Base-by-base conservation (phyloP, 1,140 invertebrate species). In the Schlechtendalia chinensis region DNA sequence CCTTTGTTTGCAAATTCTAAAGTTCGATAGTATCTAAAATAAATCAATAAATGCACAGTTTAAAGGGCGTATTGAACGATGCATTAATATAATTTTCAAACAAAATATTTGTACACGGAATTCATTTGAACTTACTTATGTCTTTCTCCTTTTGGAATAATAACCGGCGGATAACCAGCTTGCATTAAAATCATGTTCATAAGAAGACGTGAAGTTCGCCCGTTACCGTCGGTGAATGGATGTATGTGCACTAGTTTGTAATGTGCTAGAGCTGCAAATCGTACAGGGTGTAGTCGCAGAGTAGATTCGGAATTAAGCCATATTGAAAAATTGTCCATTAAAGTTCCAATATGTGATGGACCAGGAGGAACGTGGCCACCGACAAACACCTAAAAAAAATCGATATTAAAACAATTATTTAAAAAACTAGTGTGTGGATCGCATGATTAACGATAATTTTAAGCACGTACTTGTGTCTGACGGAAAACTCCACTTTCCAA, bases 101-200 rank as follows among this genome's bases (percentile, higher is more conserved):
- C 4, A 65, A 39, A 39, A 39, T 39, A 39, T 39, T 39, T 8
- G 8, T 39, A 39, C 32, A 8, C 3, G 3, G 8, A 39, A 39
- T 39, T 39, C 3, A 39, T 8, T 12, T 29, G 8, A 17, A 47
- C 59, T 84, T 82, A 85, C 83, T 81, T 83, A 24, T 87, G 85
- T 83, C 95, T 88, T 83, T 98, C 94, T 84, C 97, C 93, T 83
- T 98, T 97, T 75, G 93, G 90, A 77, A 99, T 94, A 71, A 98
- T 97, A 8, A 98, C 95, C 0, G 97, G 96, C 5, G 97, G 97
- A 87, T 94, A 98, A 1, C 96, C 97, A n/a, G 94, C 93, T 86
- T 95, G 93, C 94, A 99, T 97, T n/a, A 99, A 88, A 82, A 99
- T 92, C 82, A 97, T 89, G 86, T 99, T 99, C 96, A 99, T 98